Percentiles rank a stretch among this genome's conserved stretches.
These are phyloP conservation scores for Palythoa grandis DNA, from an alignment of 92 coral and sea anemone species.

Conservation along the genomic window DNA sequence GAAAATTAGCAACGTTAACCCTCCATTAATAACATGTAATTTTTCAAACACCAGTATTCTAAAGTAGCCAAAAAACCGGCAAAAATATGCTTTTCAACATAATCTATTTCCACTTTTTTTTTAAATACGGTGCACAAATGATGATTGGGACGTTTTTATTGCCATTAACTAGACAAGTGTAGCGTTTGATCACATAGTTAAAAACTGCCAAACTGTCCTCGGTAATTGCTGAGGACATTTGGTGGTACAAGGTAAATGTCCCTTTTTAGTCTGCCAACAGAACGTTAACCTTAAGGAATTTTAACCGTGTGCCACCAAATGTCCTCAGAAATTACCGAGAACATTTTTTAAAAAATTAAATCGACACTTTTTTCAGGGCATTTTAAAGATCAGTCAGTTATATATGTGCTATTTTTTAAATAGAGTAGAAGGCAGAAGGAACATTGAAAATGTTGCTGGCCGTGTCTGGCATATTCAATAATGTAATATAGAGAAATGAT, in stretches of 20 bases:
- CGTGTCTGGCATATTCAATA: too few species aligned
- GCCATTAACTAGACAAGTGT: not conserved
- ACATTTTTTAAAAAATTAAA: not conserved
- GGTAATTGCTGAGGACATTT: not conserved
- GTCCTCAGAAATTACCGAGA: not conserved
- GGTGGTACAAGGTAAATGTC: not conserved
- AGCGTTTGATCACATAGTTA: constrained; percentile 5
- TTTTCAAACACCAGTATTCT: too few species aligned
- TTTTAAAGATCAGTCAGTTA: not conserved
- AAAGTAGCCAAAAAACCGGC: too few species aligned
- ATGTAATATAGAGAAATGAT: too few species aligned
- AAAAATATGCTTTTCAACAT: not conserved
- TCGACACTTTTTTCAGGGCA: too few species aligned
- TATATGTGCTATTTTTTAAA: too few species aligned
- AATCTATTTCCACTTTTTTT: not conserved
- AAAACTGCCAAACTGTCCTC: constrained; percentile 4
- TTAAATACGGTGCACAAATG: not conserved
- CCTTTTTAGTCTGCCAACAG: not conserved
- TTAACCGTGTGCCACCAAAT: not conserved
- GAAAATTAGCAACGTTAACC: too few species aligned
- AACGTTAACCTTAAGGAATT: not conserved
- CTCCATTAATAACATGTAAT: too few species aligned
- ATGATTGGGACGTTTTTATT: not conserved
- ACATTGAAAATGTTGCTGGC: too few species aligned
- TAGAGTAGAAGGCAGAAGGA: too few species aligned